Conservation (phyloP, 2,113 vertebrate species). For the Sylvicapra grimmia region DNA sequence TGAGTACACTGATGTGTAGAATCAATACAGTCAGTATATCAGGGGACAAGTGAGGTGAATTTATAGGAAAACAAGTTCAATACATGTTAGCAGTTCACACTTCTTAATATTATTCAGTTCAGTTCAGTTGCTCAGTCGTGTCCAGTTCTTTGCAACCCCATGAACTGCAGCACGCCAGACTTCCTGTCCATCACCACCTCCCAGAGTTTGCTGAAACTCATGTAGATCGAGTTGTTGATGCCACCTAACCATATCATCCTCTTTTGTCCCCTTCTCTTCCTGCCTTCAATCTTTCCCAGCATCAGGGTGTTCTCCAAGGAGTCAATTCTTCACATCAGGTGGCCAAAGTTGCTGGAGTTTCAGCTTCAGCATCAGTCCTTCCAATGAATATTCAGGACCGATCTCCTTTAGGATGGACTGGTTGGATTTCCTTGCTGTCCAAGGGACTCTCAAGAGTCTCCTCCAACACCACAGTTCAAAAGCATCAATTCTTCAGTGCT, state of each 20-base stretch:
- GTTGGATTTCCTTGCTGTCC: no score
- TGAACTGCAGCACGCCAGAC: neutral
- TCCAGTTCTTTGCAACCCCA: neutral
- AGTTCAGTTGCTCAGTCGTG: neutral
- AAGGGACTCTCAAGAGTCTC: no score
- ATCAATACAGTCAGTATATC: no score
- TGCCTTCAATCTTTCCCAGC: neutral
- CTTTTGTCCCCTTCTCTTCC: neutral
- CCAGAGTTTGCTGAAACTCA: neutral
- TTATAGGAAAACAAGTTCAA: neutral
- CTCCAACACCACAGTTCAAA: no score
- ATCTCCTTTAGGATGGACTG: no score
- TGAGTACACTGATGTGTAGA: rapidly evolving
- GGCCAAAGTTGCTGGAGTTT: no score
- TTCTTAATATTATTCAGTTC: neutral
- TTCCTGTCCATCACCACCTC: neutral
- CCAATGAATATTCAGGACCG: rapidly evolving
- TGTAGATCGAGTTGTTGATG: neutral
- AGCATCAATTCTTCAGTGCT: no score
- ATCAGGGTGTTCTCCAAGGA: neutral
- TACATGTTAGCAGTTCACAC: neutral
- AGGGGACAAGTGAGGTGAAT: neutral
- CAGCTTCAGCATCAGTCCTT: no score
- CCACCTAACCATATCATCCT: neutral
- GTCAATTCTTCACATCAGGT: no score